Evolutionary conservation across 2,113 vertebrate species (phyloP).

Genomic region (Boulengeromyrus knoepffleri): DNA sequence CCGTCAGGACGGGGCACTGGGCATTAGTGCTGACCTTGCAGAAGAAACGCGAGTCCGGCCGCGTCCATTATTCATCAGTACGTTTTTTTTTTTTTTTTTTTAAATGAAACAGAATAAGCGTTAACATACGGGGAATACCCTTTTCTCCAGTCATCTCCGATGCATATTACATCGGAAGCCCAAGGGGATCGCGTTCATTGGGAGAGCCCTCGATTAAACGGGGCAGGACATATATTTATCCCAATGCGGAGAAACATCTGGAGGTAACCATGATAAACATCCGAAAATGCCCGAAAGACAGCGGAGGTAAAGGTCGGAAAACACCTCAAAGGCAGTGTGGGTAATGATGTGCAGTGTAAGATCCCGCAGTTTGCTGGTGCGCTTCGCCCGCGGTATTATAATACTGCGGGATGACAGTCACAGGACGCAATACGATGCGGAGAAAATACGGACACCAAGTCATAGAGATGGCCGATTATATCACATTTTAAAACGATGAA

Average conservation of each 20-base stretch:
- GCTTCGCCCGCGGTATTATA: background rate
- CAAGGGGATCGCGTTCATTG: background rate
- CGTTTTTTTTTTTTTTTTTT: background rate
- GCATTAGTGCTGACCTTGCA: constrained; percentile 45
- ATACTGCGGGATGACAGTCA: background rate
- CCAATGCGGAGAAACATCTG: background rate
- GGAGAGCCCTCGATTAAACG: background rate
- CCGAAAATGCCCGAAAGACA: background rate
- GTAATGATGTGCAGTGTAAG: background rate
- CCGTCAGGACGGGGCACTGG: constrained; percentile 16
- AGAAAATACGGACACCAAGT: background rate
- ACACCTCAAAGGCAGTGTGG: background rate
- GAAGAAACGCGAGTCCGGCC: constrained; percentile 7
- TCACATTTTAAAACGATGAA: background rate
- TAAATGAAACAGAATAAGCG: background rate
- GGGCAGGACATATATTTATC: background rate
- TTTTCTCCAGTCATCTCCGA: background rate
- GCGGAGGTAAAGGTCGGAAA: background rate
- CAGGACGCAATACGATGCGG: background rate
- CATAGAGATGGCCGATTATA: background rate
- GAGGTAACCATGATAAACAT: background rate
- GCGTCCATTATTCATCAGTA: background rate
- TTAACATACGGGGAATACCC: background rate
- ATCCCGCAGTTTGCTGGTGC: background rate
- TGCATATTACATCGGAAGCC: background rate